Evolutionary conservation across 2,888 invertebrate genomes (phyloP), one percentile per base, ranked within the genome.

Genomic region (Dynastes hyllus): DNA sequence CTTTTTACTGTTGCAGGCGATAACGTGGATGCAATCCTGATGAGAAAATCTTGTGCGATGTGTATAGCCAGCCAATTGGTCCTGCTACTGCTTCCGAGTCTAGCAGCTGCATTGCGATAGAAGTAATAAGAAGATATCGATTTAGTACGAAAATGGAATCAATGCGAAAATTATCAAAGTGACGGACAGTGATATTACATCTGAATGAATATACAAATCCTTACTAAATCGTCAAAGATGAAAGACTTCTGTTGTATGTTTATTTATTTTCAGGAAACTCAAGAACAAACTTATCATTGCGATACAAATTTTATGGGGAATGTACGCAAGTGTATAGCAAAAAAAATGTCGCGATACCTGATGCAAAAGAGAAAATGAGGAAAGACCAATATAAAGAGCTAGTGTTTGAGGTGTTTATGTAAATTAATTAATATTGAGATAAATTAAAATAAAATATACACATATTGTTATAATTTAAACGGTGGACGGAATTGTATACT

Each of bases 11-110:
- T 90, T 89, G 66, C 92, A 96, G 96, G 96, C 88, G 96, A 96
- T 91, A 96, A 96, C 90, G 96, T 96, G 93, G 96, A 96, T 85
- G 96, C 96, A 84, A 96, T 96, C 86, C 92, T 95, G 85, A 93
- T 95, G 88, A 93, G 96, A 88, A 95, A 95, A 86, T 89, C 89
- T 51, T 88, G 88, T 81, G 87, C 87, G 80, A 88, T 88, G 83
- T 88, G 88, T 82, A 85, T 88, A 81, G 87, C 87, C 76, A 87
- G 88, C 81, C 88, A 89, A 84, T 83, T 88, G 37, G 83, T 88
- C 79, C 82, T 88, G 13, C 85, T 89, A 65, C 84, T 88, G 69
- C 84, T 88, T 78, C 86, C 87, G 66, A 84, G 85, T 78, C 82
- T 88, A 78, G 86, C 86, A 40, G 86, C 87, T 16, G 86, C 88